Base-by-base conservation (phyloP, 1,140 invertebrate species). In the Zaprionus taronus region DNA sequence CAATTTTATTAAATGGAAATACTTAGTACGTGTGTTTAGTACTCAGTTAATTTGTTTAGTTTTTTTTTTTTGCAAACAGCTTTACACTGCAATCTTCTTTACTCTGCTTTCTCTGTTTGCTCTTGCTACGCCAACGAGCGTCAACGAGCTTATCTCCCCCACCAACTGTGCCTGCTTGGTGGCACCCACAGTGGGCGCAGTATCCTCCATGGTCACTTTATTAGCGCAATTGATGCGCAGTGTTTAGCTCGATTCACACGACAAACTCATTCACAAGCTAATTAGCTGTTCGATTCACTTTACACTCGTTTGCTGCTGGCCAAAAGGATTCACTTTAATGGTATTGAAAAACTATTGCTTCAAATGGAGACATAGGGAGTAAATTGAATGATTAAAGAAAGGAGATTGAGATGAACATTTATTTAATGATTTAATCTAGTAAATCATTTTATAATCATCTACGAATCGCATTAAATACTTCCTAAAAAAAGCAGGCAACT, bases 131-230 rank as follows among this genome's bases (percentile, higher is more conserved):
- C 14, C 28, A 31, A 28, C 28, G 28, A 7, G 41, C 41, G 47
- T 22, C 28, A 31, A 28, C 28, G 28, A 7, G 41, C 41, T n/a
- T 47, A n/a, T 7, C 41, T n/a, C n/a, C 12, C n/a, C 47, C 47
- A 47, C 41, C n/a, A n/a, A 47, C 41, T 47, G 41, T 4, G 41
- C n/a, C n/a, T 34, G 31, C 9, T 34, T 34, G 31, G 11, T 31
- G 15, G 11, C 20, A 47, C 20, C 31, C 20, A 12, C 14, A 47
- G 15, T 28, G 12, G 36, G 20, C 20, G 14, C 11, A 36, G 53
- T 34, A 36, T 34, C 14, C 49, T 51, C 20, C 62, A 53, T 64
- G 47, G 47, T 64, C 47, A 64, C 12, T 64, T 36, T 64, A 64
- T 51, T 36, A 36, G 47, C 31, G 15, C 28, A 64, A 53, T 64